These are phyloP conservation scores for Drusus annulatus DNA, from an alignment of 1,140 invertebrate species.

Conservation along the genomic window DNA sequence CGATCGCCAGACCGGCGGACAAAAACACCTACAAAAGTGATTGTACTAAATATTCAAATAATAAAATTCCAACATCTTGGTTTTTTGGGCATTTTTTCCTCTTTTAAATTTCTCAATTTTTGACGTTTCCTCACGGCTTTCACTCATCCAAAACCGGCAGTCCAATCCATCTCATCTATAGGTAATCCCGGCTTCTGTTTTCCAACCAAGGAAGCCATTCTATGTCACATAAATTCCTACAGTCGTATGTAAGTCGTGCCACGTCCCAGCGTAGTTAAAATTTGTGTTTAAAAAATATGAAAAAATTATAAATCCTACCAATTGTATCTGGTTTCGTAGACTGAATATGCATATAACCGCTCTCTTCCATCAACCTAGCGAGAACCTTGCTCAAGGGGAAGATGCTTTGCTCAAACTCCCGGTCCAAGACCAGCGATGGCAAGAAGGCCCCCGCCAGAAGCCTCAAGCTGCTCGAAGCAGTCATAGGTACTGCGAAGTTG, in stretches of 20 bases:
- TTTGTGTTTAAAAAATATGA: not conserved
- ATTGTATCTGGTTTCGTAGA: constrained; percentile 93
- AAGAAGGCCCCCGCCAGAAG: constrained; percentile 61
- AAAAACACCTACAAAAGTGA: no score
- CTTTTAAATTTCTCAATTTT: not conserved
- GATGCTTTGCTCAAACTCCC: constrained; percentile 73
- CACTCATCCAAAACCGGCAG: not conserved
- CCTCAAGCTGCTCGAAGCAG: constrained; percentile 49
- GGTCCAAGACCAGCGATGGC: constrained; percentile 72
- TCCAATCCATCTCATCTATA: not conserved
- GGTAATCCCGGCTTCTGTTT: not conserved
- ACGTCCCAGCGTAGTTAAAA: not conserved
- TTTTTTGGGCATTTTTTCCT: no score
- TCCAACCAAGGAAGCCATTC: not conserved
- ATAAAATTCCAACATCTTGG: no score
- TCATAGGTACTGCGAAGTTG: constrained; percentile 58
- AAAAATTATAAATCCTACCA: constrained; percentile 59
- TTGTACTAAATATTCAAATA: no score
- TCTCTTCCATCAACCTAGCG: constrained; percentile 75
- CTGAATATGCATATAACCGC: constrained; percentile 88
- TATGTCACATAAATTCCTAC: not conserved
- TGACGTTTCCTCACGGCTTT: not conserved
- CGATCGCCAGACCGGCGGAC: no score
- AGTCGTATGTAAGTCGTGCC: not conserved
- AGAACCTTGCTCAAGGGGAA: constrained; percentile 74